Conservation (phyloP, 2,888 invertebrate genomes). For the Acrobasis repandana region DNA sequence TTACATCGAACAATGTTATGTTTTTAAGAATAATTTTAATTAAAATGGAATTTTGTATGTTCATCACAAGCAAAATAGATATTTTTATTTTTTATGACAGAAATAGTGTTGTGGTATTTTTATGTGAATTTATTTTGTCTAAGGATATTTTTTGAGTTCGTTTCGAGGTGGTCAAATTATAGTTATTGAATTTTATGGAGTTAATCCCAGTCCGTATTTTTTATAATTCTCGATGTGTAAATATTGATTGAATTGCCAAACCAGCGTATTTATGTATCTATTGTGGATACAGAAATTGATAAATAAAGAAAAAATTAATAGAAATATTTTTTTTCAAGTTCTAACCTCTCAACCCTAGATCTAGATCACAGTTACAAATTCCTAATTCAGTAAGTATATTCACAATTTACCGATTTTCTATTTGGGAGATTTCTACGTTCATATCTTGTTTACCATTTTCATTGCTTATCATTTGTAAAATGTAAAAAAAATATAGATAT, state of each 20-base stretch:
- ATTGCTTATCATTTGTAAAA: too few species aligned
- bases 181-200: slow-evolving; percentile 6
- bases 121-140: slow-evolving; percentile 46
- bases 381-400: too few species aligned
- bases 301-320: slow-evolving; percentile 72
- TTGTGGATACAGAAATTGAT: slow-evolving; percentile 83
- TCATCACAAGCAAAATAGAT: slow-evolving; percentile 59
- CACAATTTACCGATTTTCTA: too few species aligned
- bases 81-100: slow-evolving; percentile 43
- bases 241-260: slow-evolving; percentile 64
- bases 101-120: slow-evolving; percentile 53
- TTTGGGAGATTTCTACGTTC: too few species aligned
- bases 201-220: slow-evolving; percentile 23
- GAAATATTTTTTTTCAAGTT: slow-evolving; percentile 36
- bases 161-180: slow-evolving; percentile 9
- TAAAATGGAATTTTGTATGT: slow-evolving; percentile 40
- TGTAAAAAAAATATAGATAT: too few species aligned
- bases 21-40: slow-evolving; percentile 45
- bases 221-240: slow-evolving; percentile 45
- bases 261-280: slow-evolving; percentile 64
- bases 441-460: too few species aligned
- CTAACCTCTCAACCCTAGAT: background rate
- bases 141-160: slow-evolving; percentile 25
- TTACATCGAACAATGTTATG: slow-evolving; percentile 64
- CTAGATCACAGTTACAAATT: too few species aligned